These are phyloP conservation scores for Acanthisitta chloris DNA, from an alignment of 2,113 vertebrate species.

Conservation along the genomic window DNA sequence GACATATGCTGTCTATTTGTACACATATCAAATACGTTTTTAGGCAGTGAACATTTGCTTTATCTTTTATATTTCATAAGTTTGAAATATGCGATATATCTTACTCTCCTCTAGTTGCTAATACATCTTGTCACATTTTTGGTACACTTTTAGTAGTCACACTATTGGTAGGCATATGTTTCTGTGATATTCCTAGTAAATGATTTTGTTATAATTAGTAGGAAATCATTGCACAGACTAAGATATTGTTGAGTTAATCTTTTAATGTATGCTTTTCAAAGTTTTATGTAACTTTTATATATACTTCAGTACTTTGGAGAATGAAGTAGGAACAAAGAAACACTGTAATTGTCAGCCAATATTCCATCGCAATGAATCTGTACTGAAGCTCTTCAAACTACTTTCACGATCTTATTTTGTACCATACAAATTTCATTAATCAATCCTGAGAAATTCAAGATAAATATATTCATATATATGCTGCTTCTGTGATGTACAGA, in stretches of 20 bases:
- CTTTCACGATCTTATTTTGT: neutral
- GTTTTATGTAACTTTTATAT: neutral
- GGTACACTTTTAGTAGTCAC: neutral
- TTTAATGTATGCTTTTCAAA: neutral
- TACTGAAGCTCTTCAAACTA: neutral
- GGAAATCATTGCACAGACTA: neutral
- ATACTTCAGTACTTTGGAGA: neutral
- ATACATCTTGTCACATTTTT: neutral
- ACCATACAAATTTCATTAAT: rapidly evolving
- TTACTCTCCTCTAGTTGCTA: neutral
- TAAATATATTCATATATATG: rapidly evolving
- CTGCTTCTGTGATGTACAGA: neutral
- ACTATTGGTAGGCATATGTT: neutral
- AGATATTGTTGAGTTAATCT: neutral
- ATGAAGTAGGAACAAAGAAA: neutral
- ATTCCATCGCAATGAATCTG: neutral
- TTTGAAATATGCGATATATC: neutral
- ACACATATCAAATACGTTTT: neutral
- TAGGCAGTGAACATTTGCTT: neutral
- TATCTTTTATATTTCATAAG: neutral
- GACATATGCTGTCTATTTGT: neutral
- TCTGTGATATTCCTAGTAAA: neutral
- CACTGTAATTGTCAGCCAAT: neutral
- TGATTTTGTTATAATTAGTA: neutral
- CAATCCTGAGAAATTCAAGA: neutral